Evolutionary conservation across 2,888 invertebrate species (phyloP).

Genomic region (Pandemis heparana): DNA sequence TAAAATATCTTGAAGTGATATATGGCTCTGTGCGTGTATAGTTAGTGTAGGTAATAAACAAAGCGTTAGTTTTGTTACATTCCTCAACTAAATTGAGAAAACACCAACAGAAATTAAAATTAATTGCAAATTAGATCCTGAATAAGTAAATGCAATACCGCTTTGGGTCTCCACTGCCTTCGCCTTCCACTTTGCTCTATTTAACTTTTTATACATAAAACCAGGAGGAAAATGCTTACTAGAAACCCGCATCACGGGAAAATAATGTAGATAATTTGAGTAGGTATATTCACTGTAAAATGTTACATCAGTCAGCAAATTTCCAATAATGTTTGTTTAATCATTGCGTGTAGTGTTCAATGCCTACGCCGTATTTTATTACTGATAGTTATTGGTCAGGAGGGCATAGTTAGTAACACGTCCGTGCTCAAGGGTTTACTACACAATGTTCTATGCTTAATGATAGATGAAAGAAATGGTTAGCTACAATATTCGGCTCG

Average conservation of each 20-base stretch:
- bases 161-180: too few species aligned
- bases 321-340: background rate
- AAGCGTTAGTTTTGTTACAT: too few species aligned
- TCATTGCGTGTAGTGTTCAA: background rate
- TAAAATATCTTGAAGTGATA: background rate
- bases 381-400: slow-evolving; percentile 5
- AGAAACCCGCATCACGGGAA: too few species aligned
- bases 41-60: background rate
- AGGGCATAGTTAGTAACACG: slow-evolving; percentile 21
- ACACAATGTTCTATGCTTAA: background rate
- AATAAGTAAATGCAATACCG: too few species aligned
- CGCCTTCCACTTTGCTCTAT: too few species aligned
- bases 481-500: slow-evolving; percentile 32
- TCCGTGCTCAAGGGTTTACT: background rate
- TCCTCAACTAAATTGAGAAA: too few species aligned
- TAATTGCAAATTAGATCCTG: too few species aligned
- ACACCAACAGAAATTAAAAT: too few species aligned
- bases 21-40: background rate
- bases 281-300: too few species aligned
- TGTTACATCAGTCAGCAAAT: background rate
- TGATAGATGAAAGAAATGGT: slow-evolving; percentile 16
- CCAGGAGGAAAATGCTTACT: too few species aligned
- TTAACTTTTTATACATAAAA: too few species aligned
- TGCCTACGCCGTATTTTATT: slow-evolving; percentile 1
- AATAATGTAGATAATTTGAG: too few species aligned